Evolutionary conservation across 1,140 invertebrate species (phyloP), one percentile per base, ranked within the genome.

Genomic region (Caenorhabditis remanei): DNA sequence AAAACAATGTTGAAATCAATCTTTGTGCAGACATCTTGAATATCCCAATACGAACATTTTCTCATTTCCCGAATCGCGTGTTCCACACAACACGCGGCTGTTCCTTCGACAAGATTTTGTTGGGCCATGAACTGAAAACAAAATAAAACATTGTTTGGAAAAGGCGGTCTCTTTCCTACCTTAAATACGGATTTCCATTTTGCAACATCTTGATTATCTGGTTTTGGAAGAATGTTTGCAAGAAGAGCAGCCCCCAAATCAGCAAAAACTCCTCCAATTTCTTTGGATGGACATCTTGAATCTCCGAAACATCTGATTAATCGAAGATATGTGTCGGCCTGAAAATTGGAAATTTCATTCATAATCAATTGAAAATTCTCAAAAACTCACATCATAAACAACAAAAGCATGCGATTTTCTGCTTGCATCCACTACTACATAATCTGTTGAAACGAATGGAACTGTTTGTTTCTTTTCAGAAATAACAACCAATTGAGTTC

Each of bases 361-460:
- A 5, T 6, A n/a, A 7, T 58, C 19, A 7, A 16, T 58, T 58
- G 14, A 58, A 2, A 32, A 32, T 32, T 58, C n/a, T 21, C 21
- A n/a, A n/a, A 40, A 83, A 46, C 85, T 83, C 24, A 87, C 86
- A 83, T 87, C 86, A 2, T 87, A 87, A 11, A 87, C 82, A 3
- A 87, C 79, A 56, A 87, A 87, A 19, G 86, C 86, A n/a, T 71
- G 48, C 1, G 86, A 87, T 83, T 87, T 87, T 41, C 86, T n/a
- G 16, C 63, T 24, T 11, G 86, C 46, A 53, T 87, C 86, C 13
- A 87, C 56, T 5, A 87, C 86, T 16, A 87, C 86, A 75, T 87
- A 87, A 71, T 87, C 86, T 48, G 41, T 75, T 21, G 75, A 84
- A 48, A 58, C 55, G 55, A 87, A 87, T 40, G 75, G 75, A 56